Percentiles rank a stretch among this genome's conserved stretches.
Evolutionary conservation across 2,113 vertebrate species (phyloP).

Genomic region (Oostethus manadensis): DNA sequence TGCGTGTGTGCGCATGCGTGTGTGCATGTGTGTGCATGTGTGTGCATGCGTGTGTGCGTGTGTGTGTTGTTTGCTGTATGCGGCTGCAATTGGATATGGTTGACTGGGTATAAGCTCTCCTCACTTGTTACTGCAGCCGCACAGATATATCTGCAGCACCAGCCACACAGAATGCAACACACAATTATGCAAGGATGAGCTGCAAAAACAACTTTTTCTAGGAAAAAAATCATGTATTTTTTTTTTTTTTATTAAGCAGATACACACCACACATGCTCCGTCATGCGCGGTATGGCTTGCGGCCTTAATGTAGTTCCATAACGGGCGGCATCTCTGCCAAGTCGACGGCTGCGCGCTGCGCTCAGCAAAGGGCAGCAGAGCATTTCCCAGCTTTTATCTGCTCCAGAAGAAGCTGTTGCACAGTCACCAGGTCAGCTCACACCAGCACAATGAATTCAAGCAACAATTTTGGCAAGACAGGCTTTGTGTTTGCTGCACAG

Average conservation of each 20-base stretch:
- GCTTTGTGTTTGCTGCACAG: not conserved
- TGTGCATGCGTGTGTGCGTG: not conserved
- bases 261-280: slow-evolving; percentile 14
- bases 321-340: slow-evolving; percentile 24
- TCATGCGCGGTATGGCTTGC: slow-evolving; percentile 16
- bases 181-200: slow-evolving; percentile 5
- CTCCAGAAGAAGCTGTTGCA: slow-evolving; percentile 8
- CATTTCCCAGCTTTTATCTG: slow-evolving; percentile 14
- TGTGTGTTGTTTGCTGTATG: slow-evolving; percentile 27
- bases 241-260: slow-evolving; percentile 7
- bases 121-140: slow-evolving; percentile 23
- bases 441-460: not conserved
- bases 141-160: slow-evolving; percentile 10
- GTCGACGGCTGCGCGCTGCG: slow-evolving; percentile 39
- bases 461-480: not conserved
- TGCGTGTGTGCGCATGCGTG: too few relatives aligned
- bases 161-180: not conserved
- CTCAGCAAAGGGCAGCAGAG: slow-evolving; percentile 22
- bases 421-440: not conserved
- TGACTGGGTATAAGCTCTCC: slow-evolving; percentile 34
- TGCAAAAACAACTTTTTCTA: slow-evolving; percentile 6
- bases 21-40: not conserved
- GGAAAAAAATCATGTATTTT: not conserved
- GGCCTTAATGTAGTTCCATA: slow-evolving; percentile 37
- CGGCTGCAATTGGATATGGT: slow-evolving; percentile 49